phyloP scores from a whole-genome alignment of 2,113 vertebrate genomes.

The Vulpes lagopus region DNA sequence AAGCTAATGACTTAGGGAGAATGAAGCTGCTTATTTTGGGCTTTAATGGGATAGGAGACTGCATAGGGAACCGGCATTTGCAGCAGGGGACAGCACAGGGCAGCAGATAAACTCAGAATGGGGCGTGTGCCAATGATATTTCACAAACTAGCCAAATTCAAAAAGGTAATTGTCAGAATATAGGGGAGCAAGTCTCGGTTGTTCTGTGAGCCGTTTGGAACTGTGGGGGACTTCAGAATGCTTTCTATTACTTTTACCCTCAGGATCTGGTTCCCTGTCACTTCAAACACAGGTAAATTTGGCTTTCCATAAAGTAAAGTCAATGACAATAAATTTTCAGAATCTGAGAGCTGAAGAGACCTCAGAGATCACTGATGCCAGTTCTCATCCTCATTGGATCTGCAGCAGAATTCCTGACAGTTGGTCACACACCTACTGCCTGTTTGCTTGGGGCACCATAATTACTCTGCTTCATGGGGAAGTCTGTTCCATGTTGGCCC shows the following conservation, averaged over 20 bases:
- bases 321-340: background rate
- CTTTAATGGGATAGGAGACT: background rate
- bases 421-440: background rate
- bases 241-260: background rate
- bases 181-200: background rate
- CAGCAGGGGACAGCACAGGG: background rate
- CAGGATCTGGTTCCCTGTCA: background rate
- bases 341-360: background rate
- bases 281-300: background rate
- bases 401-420: background rate
- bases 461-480: background rate
- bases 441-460: accelerated
- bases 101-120: background rate
- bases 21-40: background rate
- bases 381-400: background rate
- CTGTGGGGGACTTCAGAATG: background rate
- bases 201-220: background rate
- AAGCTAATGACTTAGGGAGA: background rate
- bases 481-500: background rate
- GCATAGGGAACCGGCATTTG: background rate
- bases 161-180: background rate
- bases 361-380: background rate
- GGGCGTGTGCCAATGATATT: background rate
- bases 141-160: background rate
- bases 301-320: background rate